Percentiles rank a stretch among this genome's conserved stretches.
These are phyloP conservation scores for Drosophila meridiana DNA, from an alignment of 2,888 invertebrate species.

Conservation along the genomic window DNA sequence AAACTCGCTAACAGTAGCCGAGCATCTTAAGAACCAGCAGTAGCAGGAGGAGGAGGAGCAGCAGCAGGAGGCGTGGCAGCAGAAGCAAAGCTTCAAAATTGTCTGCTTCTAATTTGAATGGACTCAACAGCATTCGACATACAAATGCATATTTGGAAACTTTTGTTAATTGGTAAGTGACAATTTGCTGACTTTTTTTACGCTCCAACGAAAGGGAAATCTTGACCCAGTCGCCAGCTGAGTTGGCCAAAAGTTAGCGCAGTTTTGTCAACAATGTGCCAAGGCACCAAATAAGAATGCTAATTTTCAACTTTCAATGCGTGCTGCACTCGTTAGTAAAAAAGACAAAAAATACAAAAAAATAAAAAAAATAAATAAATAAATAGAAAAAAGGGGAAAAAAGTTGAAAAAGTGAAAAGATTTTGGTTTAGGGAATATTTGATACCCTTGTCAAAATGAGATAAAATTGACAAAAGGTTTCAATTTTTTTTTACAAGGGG, in stretches of 20 bases:
- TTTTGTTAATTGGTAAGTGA: constrained; percentile 84
- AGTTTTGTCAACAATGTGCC: constrained; percentile 32
- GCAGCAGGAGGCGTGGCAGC: constrained; percentile 13
- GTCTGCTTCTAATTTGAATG: constrained; percentile 82
- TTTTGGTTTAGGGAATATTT: background rate
- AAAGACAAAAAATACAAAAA: constrained; percentile 1
- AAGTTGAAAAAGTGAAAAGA: background rate
- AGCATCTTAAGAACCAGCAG: background rate
- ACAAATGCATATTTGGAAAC: constrained; percentile 85
- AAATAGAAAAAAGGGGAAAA: constrained; percentile 7
- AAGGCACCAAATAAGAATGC: constrained; percentile 54
- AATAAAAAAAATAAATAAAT: background rate
- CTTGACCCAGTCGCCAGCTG: constrained; percentile 29
- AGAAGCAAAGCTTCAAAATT: constrained; percentile 55
- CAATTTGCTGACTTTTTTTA: constrained; percentile 40
- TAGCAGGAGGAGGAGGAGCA: background rate
- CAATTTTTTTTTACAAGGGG: too few species aligned
- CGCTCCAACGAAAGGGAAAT: constrained; percentile 28
- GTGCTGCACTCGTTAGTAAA: constrained; percentile 46
- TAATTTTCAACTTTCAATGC: constrained; percentile 72
- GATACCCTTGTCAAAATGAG: background rate
- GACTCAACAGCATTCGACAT: constrained; percentile 82
- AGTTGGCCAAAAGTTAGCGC: constrained; percentile 7
- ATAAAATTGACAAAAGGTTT: background rate
- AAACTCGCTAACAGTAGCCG: constrained; percentile 9